Conservation (phyloP, 2,888 invertebrate genomes). For the Phalera bucephala region DNA sequence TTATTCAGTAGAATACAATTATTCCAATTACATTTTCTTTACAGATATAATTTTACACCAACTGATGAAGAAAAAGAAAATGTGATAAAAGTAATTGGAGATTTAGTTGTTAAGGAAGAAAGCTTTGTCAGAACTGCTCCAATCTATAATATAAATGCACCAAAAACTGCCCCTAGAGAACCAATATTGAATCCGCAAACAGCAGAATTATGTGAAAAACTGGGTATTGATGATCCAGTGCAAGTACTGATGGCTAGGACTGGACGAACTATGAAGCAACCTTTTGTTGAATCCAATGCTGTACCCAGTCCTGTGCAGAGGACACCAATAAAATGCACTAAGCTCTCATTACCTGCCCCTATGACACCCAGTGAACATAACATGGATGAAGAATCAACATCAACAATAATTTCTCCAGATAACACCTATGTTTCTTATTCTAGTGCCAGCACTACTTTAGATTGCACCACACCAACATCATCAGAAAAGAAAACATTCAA, state of each 20-base stretch:
- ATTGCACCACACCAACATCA: slow-evolving; percentile 53
- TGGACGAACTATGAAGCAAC: slow-evolving; percentile 64
- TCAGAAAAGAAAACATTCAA: slow-evolving; percentile 65
- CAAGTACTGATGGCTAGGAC: slow-evolving; percentile 82
- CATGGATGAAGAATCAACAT: slow-evolving; percentile 36
- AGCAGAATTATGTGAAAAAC: slow-evolving; percentile 84
- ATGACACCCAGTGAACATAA: slow-evolving; percentile 55
- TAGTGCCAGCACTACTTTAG: slow-evolving; percentile 37
- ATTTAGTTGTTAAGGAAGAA: slow-evolving; percentile 86
- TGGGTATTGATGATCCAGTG: slow-evolving; percentile 92
- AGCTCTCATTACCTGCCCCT: slow-evolving; percentile 65
- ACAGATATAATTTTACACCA: slow-evolving; percentile 88
- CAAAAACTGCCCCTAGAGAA: slow-evolving; percentile 63
- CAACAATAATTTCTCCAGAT: slow-evolving; percentile 33
- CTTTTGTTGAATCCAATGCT: slow-evolving; percentile 19
- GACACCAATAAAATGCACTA: slow-evolving; percentile 56
- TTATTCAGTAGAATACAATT: background rate
- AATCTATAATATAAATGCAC: slow-evolving; percentile 74
- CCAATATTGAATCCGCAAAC: slow-evolving; percentile 88
- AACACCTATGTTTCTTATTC: slow-evolving; percentile 41
- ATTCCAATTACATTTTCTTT: slow-evolving; percentile 25
- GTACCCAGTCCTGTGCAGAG: slow-evolving; percentile 15
- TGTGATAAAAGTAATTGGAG: slow-evolving; percentile 85
- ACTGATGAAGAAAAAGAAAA: slow-evolving; percentile 87
- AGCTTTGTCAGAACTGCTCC: slow-evolving; percentile 91